Conservation (phyloP, 1,140 invertebrate species). For the Myzus persicae region DNA sequence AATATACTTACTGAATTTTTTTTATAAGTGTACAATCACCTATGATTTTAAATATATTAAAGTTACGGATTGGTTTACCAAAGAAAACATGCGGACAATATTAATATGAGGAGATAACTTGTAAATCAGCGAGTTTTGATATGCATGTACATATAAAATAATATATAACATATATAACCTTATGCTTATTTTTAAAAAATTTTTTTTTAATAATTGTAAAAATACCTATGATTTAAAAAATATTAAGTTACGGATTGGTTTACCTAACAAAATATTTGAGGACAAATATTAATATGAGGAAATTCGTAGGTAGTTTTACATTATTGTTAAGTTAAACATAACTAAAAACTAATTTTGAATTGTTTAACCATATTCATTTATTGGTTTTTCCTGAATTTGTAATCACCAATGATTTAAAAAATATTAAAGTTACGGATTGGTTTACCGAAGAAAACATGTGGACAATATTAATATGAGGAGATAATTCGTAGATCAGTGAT, state of each 20-base stretch:
- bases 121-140: no score
- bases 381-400: not conserved
- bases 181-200: no score
- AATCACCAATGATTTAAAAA: not conserved
- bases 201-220: no score
- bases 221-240: not conserved
- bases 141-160: no score
- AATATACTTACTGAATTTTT: not conserved
- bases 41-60: not conserved
- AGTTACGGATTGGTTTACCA: not conserved
- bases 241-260: slow-evolving; percentile 51
- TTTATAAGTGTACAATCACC: not conserved
- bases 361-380: no score
- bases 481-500: no score
- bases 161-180: no score
- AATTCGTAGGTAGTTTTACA: no score
- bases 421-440: not conserved
- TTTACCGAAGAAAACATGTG: not conserved
- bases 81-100: not conserved
- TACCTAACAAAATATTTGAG: not conserved
- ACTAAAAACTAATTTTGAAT: no score
- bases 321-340: no score
- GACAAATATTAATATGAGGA: not conserved
- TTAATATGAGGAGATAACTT: not conserved
- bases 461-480: not conserved